Base-by-base conservation (phyloP, 2,888 invertebrate genomes). In the Laspeyria flexula region DNA sequence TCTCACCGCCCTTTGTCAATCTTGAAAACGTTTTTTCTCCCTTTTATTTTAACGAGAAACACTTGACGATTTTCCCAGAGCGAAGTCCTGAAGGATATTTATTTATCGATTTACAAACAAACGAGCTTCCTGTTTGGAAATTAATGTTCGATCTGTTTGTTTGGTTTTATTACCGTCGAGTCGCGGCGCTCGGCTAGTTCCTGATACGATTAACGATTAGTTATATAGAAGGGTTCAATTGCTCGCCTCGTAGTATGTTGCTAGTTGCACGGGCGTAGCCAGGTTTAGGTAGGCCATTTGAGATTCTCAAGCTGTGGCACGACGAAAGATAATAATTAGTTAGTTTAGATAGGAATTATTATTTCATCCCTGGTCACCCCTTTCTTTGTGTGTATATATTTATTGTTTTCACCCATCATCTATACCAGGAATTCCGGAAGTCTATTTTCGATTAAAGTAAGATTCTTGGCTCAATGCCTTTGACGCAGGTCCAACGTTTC, bases 1-100 rank as follows among this genome's bases (percentile, higher is more conserved):
- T 75, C 68, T 62, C 65, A 60, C 66, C 71, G 68, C 67, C 77
- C 77, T 81, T 81, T 83, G 85, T 83, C 84, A 85, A 84, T 85
- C 79, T 74, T 71, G 68, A 65, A 79, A 69, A 65, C 65, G 65
- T 73, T 45, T 71, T 71, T 63, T 49, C 52, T 66, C 67, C 71
- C 74, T 75, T 80, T 79, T 74, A 75, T 77, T 75, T 76, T 76
- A 81, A 79, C 76, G 73, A 75, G 73, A 63, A 76, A 76, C 79
- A 76, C 77, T 81, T 75, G 74, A 67, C 67, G 71, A 59, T 55
- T 53, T 65, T 61, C 63, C 48, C 55, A 53, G 50, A 57, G 46
- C 47, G 46, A 44, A 48, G 48, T 27, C 52, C 39, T 44, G 43
- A 42, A 47, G 29, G 55, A 51, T 68, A 58, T 68, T 61, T 66